These are phyloP conservation scores for Tetropium fuscum DNA, from an alignment of 2,888 invertebrate species.

Conservation along the genomic window DNA sequence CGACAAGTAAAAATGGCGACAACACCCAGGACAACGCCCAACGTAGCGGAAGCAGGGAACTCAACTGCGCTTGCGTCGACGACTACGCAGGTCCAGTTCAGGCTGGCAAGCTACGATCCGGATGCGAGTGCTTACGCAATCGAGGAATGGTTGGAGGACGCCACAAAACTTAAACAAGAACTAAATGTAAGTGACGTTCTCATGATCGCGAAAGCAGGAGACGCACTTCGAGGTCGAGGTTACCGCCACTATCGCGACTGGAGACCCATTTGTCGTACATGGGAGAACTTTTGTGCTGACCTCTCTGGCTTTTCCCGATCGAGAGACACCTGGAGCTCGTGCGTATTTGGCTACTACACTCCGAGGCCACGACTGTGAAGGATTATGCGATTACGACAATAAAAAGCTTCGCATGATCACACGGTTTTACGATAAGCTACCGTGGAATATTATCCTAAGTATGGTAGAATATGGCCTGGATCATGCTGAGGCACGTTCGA, in stretches of 20 bases:
- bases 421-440: constrained; percentile 27
- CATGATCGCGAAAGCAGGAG: constrained; percentile 42
- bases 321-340: constrained; percentile 43
- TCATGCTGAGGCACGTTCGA: constrained; percentile 28
- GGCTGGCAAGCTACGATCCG: constrained; percentile 28
- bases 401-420: constrained; percentile 28
- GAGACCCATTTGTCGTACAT: constrained; percentile 39
- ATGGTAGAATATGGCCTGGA: constrained; percentile 38
- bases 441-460: constrained; percentile 31
- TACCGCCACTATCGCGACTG: constrained; percentile 41
- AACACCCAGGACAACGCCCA: no score
- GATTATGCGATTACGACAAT: constrained; percentile 34
- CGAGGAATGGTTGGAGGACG: constrained; percentile 40
- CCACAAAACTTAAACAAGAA: constrained; percentile 41
- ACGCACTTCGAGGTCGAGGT: constrained; percentile 39
- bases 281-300: constrained; percentile 41
- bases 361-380: constrained; percentile 32
- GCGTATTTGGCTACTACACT: constrained; percentile 36
- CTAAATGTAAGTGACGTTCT: constrained; percentile 34
- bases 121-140: constrained; percentile 34
- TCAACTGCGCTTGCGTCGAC: constrained; percentile 3
- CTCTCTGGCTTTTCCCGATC: constrained; percentile 41
- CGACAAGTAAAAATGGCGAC: no score
- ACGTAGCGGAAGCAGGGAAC: no score
- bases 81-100: not conserved